Evolutionary conservation across 1,140 invertebrate species (phyloP).

Genomic region (Drosophila ohnishii): DNA sequence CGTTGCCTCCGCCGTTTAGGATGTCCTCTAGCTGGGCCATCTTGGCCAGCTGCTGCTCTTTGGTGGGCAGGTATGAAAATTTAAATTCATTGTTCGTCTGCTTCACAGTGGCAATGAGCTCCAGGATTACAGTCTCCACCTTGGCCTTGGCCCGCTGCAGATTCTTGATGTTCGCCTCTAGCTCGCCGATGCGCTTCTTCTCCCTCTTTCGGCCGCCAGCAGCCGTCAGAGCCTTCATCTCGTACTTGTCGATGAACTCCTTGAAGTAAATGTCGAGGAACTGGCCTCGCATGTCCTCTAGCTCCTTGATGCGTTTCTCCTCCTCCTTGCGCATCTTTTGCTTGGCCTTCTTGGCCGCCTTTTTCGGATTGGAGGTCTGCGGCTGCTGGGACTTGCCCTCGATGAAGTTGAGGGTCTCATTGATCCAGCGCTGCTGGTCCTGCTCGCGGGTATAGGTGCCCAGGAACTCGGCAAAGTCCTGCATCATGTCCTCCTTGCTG

Average conservation of each 20-base stretch:
- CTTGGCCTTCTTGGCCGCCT: constrained; percentile 81
- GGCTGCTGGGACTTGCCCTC: constrained; percentile 78
- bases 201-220: constrained; percentile 75
- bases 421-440: constrained; percentile 76
- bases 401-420: constrained; percentile 78
- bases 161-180: constrained; percentile 80
- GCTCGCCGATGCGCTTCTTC: constrained; percentile 79
- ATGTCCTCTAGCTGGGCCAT: constrained; percentile 65
- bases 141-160: constrained; percentile 77
- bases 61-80: constrained; percentile 81
- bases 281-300: constrained; percentile 75
- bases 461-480: constrained; percentile 76
- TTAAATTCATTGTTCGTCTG: constrained; percentile 78
- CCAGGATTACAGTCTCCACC: constrained; percentile 75
- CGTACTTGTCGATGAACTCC: constrained; percentile 77
- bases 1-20: constrained; percentile 36
- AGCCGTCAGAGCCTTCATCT: constrained; percentile 70
- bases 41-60: constrained; percentile 78
- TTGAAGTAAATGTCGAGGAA: constrained; percentile 82
- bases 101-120: constrained; percentile 80
- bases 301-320: constrained; percentile 77
- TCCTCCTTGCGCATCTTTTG: constrained; percentile 81
- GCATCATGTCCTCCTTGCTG: constrained; percentile 73
- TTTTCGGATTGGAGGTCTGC: constrained; percentile 74
- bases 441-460: constrained; percentile 71